Evolutionary conservation across 2,113 vertebrate genomes (phyloP), one percentile per base, ranked within the genome.

Genomic region (Plecotus auritus): DNA sequence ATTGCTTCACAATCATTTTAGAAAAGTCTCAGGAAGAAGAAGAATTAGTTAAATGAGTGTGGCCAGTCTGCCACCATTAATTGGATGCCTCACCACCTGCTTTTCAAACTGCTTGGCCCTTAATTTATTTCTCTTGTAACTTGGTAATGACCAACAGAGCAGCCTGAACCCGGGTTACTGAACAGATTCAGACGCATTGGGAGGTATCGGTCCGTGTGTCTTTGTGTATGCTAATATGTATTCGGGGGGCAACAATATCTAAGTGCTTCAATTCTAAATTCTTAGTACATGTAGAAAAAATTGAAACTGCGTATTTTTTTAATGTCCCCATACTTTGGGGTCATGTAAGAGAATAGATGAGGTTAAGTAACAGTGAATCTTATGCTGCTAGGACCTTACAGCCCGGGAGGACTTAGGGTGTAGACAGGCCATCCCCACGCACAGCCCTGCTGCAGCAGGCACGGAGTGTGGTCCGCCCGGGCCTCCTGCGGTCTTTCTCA

Each of bases 1-100:
- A 66, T 42, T 86, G 80, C 80, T 91, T 90, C 28, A 28, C 30
- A 61, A 40, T 87, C 12, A 37, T 45, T 74, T 89, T 32, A 87
- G 56, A 85, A 59, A 95, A 51, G 5, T 51, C 47, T 85, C 22
- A 0, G 42, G 69, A 93, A 94, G 32, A 70, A 73, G 72, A 78
- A 4, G n/a, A n/a, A n/a, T n/a, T 30, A 93, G 6, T 32, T 37
- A 64, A 51, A 26, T 74, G 30, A 66, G 10, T 22, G 13, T 54
- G 32, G 22, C 59, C 28, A 66, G 61, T 37, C 87, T 82, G 30
- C 10, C 42, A 5, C 51, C 5, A 2, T 85, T 72, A 67, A 56
- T 49, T 30, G 49, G 9, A 54, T 90, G 56, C 9, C 61, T 93
- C 22, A 2, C 37, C 1, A 0, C 22, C 66, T 85, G 37, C 56